Conservation (phyloP, 1,140 invertebrate species). For the Heterodera schachtii region DNA sequence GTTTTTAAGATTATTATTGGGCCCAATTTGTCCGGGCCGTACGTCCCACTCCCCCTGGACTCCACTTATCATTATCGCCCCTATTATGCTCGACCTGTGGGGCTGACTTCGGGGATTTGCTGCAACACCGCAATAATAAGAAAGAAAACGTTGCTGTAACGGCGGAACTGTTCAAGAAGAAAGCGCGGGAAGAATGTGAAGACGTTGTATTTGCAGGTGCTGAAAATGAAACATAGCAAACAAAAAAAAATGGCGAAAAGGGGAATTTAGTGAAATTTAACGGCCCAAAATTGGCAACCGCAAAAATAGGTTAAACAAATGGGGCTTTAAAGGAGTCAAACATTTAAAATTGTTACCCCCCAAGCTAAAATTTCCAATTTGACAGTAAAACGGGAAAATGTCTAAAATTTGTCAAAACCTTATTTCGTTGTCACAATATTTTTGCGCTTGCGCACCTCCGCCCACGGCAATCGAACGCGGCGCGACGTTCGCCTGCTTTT, state of each 20-base stretch:
- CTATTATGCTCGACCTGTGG: slow-evolving; percentile 70
- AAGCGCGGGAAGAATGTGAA: slow-evolving; percentile 88
- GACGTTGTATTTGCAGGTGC: slow-evolving; percentile 86
- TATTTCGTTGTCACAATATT: slow-evolving; percentile 29
- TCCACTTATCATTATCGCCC: too few relatives aligned
- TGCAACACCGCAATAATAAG: slow-evolving; percentile 84
- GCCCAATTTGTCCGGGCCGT: too few relatives aligned
- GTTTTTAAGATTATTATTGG: too few relatives aligned
- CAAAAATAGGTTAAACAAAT: too few relatives aligned
- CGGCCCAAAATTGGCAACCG: too few relatives aligned
- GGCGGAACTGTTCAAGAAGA: slow-evolving; percentile 91
- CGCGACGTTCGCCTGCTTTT: not conserved
- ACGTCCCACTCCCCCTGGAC: too few relatives aligned
- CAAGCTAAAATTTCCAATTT: too few relatives aligned
- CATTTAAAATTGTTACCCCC: too few relatives aligned
- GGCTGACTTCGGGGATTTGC: slow-evolving; percentile 96
- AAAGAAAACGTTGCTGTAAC: slow-evolving; percentile 96
- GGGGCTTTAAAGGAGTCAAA: too few relatives aligned
- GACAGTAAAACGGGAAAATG: too few relatives aligned
- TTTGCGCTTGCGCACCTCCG: slow-evolving; percentile 8
- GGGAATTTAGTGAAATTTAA: too few relatives aligned
- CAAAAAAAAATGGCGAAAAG: too few relatives aligned
- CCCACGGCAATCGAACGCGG: slow-evolving; percentile 20
- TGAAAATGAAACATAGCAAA: slow-evolving; percentile 2
- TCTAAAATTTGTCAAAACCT: not conserved